Base-by-base conservation (phyloP, 2,797 vertebrate genomes). In the Botia kubotai region DNA sequence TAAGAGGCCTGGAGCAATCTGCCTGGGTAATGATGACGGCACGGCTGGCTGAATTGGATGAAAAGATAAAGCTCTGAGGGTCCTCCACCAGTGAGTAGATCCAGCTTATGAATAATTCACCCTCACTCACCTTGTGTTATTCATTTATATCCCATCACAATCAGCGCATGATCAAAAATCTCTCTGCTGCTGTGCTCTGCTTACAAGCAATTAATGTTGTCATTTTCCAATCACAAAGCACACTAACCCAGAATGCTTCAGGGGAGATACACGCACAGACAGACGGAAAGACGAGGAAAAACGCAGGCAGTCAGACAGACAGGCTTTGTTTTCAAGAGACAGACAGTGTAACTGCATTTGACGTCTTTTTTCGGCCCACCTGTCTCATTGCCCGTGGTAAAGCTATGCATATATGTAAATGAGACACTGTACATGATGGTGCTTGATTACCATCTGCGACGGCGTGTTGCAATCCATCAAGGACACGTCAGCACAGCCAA, bases 391-490 rank as follows among this genome's bases (percentile, higher is more conserved):
- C 67, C 68, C 70, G 62, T 62, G 71, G 29, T 84, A 81, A 84
- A 72, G 65, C 88, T 89, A 77, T 87, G 88, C 89, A 84, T 86
- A 82, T 92, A 93, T 93, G 91, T 87, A 92, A 93, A 93, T 92
- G 85, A 86, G 84, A 65, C 3, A 85, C 88, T 85, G 86, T 88
- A 93, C 90, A 91, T 85, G 88, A 93, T 89, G 81, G 89, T 91
- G 89, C 92, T 93, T 93, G 92, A 92, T 90, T 86, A 88, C 92
- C 92, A 93, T 93, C 93, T 93, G 93, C 85, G 86, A 87, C 78
- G 86, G 82, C 80, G 86, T 88, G 60, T 85, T 86, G 89, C 72
- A 79, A 90, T 93, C 89, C 87, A 93, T 93, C 90, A 93, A 92
- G 90, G 90, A 92, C 86, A 78, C 78, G 90, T 90, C 89, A 87